These are phyloP conservation scores for Ophiodon elongatus DNA, from an alignment of 2,113 vertebrate species.

Conservation along the genomic window DNA sequence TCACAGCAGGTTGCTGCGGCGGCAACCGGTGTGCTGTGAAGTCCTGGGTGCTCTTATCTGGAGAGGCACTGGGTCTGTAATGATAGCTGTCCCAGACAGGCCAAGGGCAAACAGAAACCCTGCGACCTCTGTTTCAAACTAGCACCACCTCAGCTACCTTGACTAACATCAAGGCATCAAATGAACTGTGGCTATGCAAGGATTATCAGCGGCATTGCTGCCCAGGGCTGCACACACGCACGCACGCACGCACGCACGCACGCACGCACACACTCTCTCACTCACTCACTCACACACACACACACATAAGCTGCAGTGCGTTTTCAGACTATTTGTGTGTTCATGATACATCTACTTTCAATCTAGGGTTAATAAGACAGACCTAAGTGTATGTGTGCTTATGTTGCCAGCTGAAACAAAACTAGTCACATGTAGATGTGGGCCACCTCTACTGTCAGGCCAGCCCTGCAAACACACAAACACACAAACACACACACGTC, in stretches of 20 bases:
- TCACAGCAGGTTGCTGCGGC: constrained; percentile 48
- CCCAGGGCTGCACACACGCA: not conserved
- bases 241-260: not conserved
- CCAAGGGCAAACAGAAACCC: constrained; percentile 64
- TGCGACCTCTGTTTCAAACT: constrained; percentile 41
- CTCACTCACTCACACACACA: not conserved
- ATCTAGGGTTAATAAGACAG: constrained; percentile 21
- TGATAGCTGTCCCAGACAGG: constrained; percentile 68
- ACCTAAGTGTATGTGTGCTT: constrained; percentile 14
- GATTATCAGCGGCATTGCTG: constrained; percentile 14
- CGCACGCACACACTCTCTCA: not conserved
- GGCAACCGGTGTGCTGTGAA: constrained; percentile 44
- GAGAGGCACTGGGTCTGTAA: constrained; percentile 61
- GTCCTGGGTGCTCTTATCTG: constrained; percentile 68
- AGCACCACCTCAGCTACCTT: constrained; percentile 19
- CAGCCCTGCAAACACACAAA: constrained; percentile 13
- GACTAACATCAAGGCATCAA: constrained; percentile 43
- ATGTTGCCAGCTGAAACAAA: constrained; percentile 23
- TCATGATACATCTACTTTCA: constrained; percentile 5
- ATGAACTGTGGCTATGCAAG: constrained; percentile 19
- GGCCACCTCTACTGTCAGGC: constrained; percentile 46
- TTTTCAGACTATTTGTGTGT: not conserved
- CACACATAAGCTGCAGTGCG: not conserved
- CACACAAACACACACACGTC: constrained; percentile 8
- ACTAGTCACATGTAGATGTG: constrained; percentile 23